Evolutionary conservation across 1,140 invertebrate genomes (phyloP).

Genomic region (Aplysia californica): DNA sequence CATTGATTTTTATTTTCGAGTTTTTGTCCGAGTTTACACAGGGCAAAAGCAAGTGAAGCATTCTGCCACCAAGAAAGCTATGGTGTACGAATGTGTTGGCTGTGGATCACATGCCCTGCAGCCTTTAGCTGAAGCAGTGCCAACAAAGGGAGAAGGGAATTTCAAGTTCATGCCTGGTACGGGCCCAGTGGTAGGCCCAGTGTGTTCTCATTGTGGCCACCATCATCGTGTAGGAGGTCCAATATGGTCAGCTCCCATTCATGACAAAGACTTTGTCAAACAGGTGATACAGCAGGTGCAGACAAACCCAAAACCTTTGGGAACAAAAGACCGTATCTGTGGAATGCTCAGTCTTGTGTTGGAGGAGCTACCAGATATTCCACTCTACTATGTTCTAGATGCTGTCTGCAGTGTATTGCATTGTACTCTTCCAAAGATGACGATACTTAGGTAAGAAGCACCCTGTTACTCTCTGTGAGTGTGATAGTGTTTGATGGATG

Average conservation of each 20-base stretch:
- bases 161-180: slow-evolving; percentile 76
- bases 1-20: slow-evolving; percentile 96
- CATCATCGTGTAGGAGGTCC: slow-evolving; percentile 89
- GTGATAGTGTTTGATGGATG: too few relatives aligned
- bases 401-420: slow-evolving; percentile 76
- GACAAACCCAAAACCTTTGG: slow-evolving; percentile 54
- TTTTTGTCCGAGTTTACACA: slow-evolving; percentile 89
- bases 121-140: slow-evolving; percentile 75
- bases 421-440: slow-evolving; percentile 68
- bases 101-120: slow-evolving; percentile 85
- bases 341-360: slow-evolving; percentile 71
- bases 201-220: slow-evolving; percentile 83
- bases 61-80: slow-evolving; percentile 80
- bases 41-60: slow-evolving; percentile 87
- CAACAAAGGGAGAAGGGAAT: slow-evolving; percentile 53
- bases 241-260: slow-evolving; percentile 90
- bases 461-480: too few relatives aligned
- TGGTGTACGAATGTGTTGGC: slow-evolving; percentile 88
- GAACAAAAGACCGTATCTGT: slow-evolving; percentile 80
- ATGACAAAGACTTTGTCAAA: slow-evolving; percentile 82
- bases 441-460: slow-evolving; percentile 73
- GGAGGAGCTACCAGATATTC: slow-evolving; percentile 85
- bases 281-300: slow-evolving; percentile 75
- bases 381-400: slow-evolving; percentile 87
- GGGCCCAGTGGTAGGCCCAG: slow-evolving; percentile 75